Evolutionary conservation across 2,113 vertebrate genomes (phyloP), one percentile per base, ranked within the genome.

Genomic region (Rana temporaria): DNA sequence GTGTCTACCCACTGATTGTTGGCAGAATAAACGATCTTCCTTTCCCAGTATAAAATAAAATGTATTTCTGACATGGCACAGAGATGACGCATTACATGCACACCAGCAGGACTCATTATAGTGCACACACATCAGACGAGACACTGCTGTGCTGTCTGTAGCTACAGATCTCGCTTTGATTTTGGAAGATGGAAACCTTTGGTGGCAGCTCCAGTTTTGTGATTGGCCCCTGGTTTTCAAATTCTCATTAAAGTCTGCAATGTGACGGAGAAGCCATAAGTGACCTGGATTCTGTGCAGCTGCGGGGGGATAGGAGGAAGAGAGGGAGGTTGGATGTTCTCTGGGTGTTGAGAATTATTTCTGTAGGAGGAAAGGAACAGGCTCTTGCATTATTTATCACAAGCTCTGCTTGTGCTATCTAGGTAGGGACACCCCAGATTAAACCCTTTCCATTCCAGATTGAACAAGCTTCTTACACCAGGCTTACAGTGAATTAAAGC

Each of bases 271-370:
- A 74, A 74, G 56, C 71, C 56, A 30, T 73, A 20, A 24, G 77
- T 79, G 77, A 79, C 77, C 77, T 79, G 77, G 64, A 68, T 79
- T 79, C 77, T 59, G 77, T 65, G 63, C 60, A 20, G 75, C 62
- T 65, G 60, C 48, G 18, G 64, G 24, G 26, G 22, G 16, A 32
- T 9, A 38, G 1, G 65, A 34, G 26, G 64, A 34, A 30, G 52
- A 64, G 26, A 48, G 59, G 62, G 64, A 68, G 64, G 9, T n/a
- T 26, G 42, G 20, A 22, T 34, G 65, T 17, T 56, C 11, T 65
- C n/a, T 42, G 26, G 16, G 12, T 67, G 6, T 32, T 14, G 53
- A 20, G 52, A 59, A 69, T 68, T 11, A 69, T 79, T 67, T 66
- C 19, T 32, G 17, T n/a, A 32, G 19, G 6, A 68, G 77, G 19